A percentile compares a stretch with the other conserved stretches of the same genome.
Conservation (phyloP, 2,113 vertebrate genomes). For the Eurypyga helias region DNA sequence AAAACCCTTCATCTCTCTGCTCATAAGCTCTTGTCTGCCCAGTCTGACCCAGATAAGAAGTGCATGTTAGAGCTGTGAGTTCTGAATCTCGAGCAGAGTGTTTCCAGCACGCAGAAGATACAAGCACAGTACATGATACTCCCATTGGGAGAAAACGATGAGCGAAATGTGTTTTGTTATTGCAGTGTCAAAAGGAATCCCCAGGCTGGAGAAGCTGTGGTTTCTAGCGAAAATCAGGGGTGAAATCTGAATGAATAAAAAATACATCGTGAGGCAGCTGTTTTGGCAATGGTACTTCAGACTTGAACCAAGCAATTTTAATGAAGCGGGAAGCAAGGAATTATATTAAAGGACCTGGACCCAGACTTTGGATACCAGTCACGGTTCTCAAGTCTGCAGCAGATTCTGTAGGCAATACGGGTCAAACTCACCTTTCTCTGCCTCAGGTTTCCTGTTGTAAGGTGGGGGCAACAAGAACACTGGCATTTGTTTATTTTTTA, state of each 20-base stretch:
- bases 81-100: not conserved
- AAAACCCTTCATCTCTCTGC: not conserved
- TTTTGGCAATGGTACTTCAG: not conserved
- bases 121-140: fast-evolving
- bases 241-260: not conserved
- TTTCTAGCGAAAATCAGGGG: not conserved
- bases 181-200: not conserved
- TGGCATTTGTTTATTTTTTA: not conserved
- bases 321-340: not conserved
- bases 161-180: not conserved
- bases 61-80: fast-evolving
- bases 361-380: not conserved
- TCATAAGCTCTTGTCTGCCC: not conserved
- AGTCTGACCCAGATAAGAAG: not conserved
- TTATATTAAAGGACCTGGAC: not conserved
- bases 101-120: not conserved
- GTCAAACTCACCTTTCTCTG: not conserved
- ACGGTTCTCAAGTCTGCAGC: not conserved
- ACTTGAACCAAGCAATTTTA: not conserved
- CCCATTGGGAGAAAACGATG: not conserved
- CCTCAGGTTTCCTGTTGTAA: not conserved
- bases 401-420: not conserved
- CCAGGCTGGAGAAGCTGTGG: not conserved
- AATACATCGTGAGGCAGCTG: not conserved
- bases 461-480: not conserved